Percentiles rank a stretch among this genome's conserved stretches.
phyloP scores from a whole-genome alignment of 2,797 vertebrate species.

The Sylvia borin region DNA sequence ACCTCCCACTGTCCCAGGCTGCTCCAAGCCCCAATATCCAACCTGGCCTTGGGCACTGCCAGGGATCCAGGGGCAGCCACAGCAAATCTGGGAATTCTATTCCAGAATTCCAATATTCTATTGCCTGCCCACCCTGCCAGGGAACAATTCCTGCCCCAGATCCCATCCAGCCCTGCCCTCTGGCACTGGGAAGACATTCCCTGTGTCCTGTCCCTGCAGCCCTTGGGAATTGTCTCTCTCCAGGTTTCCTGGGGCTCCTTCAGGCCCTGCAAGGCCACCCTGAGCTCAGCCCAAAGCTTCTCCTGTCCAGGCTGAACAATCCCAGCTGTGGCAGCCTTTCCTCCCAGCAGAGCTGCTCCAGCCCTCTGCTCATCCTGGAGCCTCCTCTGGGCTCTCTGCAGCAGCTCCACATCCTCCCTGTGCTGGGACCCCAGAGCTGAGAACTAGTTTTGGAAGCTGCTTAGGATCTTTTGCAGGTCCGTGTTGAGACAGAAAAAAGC shows the following conservation, averaged over 20 bases:
- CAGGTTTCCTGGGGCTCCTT: too few species aligned
- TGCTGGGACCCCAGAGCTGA: fast-evolving
- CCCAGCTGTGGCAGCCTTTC: background rate
- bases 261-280: background rate
- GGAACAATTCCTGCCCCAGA: background rate
- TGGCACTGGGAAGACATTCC: background rate
- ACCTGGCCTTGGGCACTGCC: background rate
- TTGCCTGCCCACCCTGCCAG: background rate
- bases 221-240: background rate
- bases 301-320: background rate
- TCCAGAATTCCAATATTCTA: too few species aligned
- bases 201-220: background rate
- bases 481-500: background rate
- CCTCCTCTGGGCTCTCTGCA: background rate
- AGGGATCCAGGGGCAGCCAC: background rate
- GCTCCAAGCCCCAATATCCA: background rate
- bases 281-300: background rate
- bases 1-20: background rate
- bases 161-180: background rate
- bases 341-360: background rate
- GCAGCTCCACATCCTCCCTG: background rate
- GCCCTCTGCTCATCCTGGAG: background rate
- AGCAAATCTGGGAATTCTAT: background rate
- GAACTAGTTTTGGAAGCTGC: background rate
- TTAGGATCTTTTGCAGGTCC: background rate